Evolutionary conservation across 2,888 invertebrate species (phyloP), one percentile per base, ranked within the genome.

Genomic region (Drosophila cognata): DNA sequence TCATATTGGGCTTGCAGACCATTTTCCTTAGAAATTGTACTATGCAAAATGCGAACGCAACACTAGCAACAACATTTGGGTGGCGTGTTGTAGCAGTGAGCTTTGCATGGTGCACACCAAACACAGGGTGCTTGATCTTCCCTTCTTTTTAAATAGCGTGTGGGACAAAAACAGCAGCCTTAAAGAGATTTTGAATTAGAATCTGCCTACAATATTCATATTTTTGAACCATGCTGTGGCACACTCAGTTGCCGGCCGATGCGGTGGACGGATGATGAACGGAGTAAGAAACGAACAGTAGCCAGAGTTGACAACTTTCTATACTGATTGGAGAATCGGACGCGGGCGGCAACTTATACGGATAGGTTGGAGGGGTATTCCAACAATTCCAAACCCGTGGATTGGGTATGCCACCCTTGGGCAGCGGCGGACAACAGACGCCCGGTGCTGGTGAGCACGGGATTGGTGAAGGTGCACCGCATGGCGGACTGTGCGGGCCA

Each of bases 311-410:
- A 1, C 5, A 11, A 2, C 21, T 21, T 21, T 21, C 43, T 43
- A 11, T 11, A 41, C 21, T 2, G 41, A 43, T 2, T 31, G 31
- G 31, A 31, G 8, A 11, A 21, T 43, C 41, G 41, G 41, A 43
- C 41, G n/a, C 41, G n/a, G 41, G n/a, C 41, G 41, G 38, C 50
- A 61, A 90, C 90, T 90, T 89, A 92, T 91, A 91, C 87, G 92
- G 92, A 84, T 91, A 92, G 16, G 79, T 73, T 36, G 91, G 85
- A 25, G 92, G 92, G 13, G 92, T 92, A 92, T 96, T 76, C 95
- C 95, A 29, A 59, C 77, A 82, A 79, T 92, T 92, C 91, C 91
- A 92, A 43, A 91, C 80, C 28, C 91, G 85, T 21, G 92, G 91
- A 84, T 92, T 91, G 29, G 92, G 91, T 58, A 92, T 87, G 21